phyloP scores from a whole-genome alignment of 2,797 vertebrate genomes.

The Passerculus sandwichensis region DNA sequence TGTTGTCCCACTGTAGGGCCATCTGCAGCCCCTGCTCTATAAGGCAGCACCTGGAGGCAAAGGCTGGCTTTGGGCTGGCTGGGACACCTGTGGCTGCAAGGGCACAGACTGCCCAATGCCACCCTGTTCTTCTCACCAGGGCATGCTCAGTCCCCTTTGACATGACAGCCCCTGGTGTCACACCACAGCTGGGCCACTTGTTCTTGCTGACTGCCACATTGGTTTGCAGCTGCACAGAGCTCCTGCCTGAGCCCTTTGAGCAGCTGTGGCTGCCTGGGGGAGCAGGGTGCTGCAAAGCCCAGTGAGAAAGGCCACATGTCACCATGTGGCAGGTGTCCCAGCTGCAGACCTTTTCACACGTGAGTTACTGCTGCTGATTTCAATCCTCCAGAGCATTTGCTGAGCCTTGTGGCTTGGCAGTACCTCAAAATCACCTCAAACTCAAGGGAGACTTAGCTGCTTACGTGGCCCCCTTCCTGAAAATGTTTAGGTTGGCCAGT shows the following conservation, averaged over 20 bases:
- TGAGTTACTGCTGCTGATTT: not conserved
- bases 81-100: not conserved
- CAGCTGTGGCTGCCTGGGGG: not conserved
- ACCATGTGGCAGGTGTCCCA: not conserved
- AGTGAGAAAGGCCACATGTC: not conserved
- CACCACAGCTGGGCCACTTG: not conserved
- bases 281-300: not conserved
- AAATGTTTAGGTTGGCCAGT: not conserved
- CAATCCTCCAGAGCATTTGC: not conserved
- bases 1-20: not conserved
- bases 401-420: not conserved
- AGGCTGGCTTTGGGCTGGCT: not conserved
- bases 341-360: fast-evolving
- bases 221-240: not conserved
- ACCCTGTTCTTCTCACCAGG: fast-evolving
- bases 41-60: not conserved
- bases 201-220: not conserved
- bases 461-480: not conserved
- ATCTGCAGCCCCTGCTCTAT: not conserved
- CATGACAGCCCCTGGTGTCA: not conserved
- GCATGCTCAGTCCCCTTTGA: not conserved
- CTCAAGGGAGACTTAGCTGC: not conserved
- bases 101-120: not conserved
- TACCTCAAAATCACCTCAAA: not conserved
- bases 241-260: not conserved